phyloP scores from a whole-genome alignment of 1,140 invertebrate species.

The Sycobia sp. region DNA sequence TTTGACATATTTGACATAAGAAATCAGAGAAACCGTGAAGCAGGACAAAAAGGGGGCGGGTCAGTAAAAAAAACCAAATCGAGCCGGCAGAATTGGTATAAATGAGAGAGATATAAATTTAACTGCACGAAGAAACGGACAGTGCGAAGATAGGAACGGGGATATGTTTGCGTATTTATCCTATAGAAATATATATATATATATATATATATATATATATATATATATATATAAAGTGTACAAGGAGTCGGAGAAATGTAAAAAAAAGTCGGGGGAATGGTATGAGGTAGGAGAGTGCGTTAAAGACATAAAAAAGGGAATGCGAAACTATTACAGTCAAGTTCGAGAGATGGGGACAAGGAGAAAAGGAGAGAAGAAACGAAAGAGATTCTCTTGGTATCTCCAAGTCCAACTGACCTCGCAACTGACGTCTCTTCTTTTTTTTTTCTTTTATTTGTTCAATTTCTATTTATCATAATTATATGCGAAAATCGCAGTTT shows the following conservation, averaged over 20 bases:
- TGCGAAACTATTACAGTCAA: constrained; percentile 34
- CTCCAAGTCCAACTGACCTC: constrained; percentile 12
- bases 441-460: no score
- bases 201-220: no score
- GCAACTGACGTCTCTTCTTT: not conserved
- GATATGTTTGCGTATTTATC: no score
- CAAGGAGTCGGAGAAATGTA: constrained; percentile 7
- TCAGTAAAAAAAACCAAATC: no score
- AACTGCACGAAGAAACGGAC: constrained; percentile 28
- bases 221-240: no score
- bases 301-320: constrained; percentile 32
- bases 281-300: constrained; percentile 26
- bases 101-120: constrained; percentile 34
- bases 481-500: no score
- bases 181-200: no score
- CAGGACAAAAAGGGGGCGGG: not conserved
- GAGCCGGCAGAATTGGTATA: constrained; percentile 1
- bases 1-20: no score
- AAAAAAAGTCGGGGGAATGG: constrained; percentile 10
- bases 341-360: no score
- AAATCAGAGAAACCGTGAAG: not conserved
- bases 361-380: no score
- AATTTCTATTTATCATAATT: no score
- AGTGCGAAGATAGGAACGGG: constrained; percentile 23
- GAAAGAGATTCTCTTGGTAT: constrained; percentile 8